Percentiles rank a stretch among this genome's conserved stretches.
phyloP scores from a whole-genome alignment of 1,140 invertebrate species.

The Meloidogyne exigua region DNA sequence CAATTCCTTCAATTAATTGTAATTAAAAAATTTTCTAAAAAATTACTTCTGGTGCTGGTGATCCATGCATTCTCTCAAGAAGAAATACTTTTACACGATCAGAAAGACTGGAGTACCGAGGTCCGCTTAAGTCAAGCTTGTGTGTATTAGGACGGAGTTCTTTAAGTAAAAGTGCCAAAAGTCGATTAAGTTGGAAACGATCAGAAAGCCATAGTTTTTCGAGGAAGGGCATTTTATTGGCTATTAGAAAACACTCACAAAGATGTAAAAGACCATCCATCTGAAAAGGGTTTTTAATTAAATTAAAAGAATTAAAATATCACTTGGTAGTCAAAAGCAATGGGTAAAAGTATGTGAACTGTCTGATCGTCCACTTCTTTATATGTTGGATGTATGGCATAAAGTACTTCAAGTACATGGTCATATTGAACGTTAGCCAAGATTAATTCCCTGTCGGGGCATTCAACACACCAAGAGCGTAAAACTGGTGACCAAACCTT shows the following conservation, averaged over 20 bases:
- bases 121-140: slow-evolving; percentile 56
- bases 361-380: slow-evolving; percentile 63
- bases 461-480: slow-evolving; percentile 62
- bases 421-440: slow-evolving; percentile 64
- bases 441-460: slow-evolving; percentile 60
- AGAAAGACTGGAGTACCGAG: slow-evolving; percentile 58
- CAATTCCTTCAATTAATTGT: slow-evolving; percentile 48
- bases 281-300: slow-evolving; percentile 34
- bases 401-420: slow-evolving; percentile 58
- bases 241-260: slow-evolving; percentile 62
- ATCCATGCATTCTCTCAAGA: slow-evolving; percentile 59
- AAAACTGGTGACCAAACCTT: slow-evolving; percentile 30
- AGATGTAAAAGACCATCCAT: slow-evolving; percentile 63
- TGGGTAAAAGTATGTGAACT: slow-evolving; percentile 60
- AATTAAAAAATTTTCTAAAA: not conserved
- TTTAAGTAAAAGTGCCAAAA: slow-evolving; percentile 56
- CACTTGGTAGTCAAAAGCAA: slow-evolving; percentile 63
- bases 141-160: slow-evolving; percentile 56
- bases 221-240: slow-evolving; percentile 60
- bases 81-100: slow-evolving; percentile 61
- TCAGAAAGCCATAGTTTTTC: slow-evolving; percentile 63
- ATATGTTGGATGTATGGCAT: slow-evolving; percentile 62
- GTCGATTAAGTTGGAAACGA: slow-evolving; percentile 61
- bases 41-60: slow-evolving; percentile 53
- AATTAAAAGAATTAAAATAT: not conserved